Percentiles rank a stretch among this genome's conserved stretches.
Evolutionary conservation across 2,113 vertebrate species (phyloP).

Genomic region (Amblyopsis rosae): DNA sequence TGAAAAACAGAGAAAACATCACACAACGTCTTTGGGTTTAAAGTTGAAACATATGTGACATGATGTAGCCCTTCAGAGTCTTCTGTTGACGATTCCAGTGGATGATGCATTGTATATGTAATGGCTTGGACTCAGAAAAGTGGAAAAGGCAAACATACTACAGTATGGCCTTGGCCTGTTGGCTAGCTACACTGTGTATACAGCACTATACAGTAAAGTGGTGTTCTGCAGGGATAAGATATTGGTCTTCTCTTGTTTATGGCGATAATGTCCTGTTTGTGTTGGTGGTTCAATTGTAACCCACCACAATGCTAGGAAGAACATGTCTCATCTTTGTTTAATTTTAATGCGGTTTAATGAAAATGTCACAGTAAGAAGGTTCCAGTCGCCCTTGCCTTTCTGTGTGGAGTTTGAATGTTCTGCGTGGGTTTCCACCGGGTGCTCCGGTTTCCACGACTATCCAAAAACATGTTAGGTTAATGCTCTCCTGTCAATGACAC

Average conservation of each 20-base stretch:
- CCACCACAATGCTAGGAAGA: conserved; percentile 4
- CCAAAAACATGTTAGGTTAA: conserved; percentile 9
- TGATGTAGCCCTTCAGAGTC: conserved; percentile 10
- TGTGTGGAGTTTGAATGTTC: too few species aligned
- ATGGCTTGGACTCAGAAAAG: conserved; percentile 14
- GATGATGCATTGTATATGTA: conserved; percentile 42
- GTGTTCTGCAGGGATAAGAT: conserved; percentile 12
- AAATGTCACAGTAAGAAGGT: too few species aligned
- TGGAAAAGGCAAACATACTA: not conserved
- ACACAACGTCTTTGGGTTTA: conserved; percentile 12
- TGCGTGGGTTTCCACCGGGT: not conserved
- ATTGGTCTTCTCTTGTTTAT: conserved; percentile 8
- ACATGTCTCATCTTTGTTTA: too few species aligned
- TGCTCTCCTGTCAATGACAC: not conserved
- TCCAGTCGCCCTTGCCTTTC: too few species aligned
- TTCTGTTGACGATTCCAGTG: conserved; percentile 23
- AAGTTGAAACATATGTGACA: conserved; percentile 5
- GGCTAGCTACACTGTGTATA: conserved; percentile 1
- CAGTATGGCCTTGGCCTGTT: conserved; percentile 6
- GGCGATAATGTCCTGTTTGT: conserved; percentile 12
- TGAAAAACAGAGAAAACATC: too few species aligned
- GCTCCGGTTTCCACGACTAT: too few species aligned
- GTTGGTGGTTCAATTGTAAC: not conserved
- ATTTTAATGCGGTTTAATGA: too few species aligned
- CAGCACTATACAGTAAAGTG: not conserved